Percentiles rank a stretch among this genome's conserved stretches.
Conservation (phyloP, 2,888 invertebrate genomes). For the Thalpophila matura region DNA sequence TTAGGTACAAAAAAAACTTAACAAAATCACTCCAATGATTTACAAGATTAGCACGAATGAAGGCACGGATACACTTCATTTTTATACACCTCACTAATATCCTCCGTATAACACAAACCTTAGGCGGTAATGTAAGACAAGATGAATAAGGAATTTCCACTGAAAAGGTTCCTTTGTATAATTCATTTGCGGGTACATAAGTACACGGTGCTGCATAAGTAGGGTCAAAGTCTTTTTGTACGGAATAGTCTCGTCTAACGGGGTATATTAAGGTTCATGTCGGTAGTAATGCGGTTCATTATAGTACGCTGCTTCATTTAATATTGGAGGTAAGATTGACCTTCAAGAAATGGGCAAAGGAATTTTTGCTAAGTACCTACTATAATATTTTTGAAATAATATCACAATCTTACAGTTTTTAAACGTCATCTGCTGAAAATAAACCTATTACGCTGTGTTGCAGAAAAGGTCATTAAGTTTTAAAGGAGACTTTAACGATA, state of each 20-base stretch:
- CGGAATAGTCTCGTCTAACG: constrained; percentile 41
- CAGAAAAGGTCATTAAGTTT: too few relatives aligned
- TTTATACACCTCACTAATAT: constrained; percentile 49
- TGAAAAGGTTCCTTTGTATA: constrained; percentile 69
- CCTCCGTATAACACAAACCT: constrained; percentile 63
- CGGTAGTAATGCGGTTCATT: constrained; percentile 40
- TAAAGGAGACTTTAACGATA: too few relatives aligned
- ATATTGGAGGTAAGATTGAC: neutral
- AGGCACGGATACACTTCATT: constrained; percentile 36
- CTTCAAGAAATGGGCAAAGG: neutral
- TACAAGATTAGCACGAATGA: constrained; percentile 28
- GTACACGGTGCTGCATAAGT: constrained; percentile 65
- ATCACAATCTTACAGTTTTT: too few relatives aligned
- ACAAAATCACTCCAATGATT: constrained; percentile 33
- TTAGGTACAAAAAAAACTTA: constrained; percentile 14
- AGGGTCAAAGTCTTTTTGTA: constrained; percentile 62
- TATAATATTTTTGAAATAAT: neutral
- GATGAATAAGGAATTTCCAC: constrained; percentile 71
- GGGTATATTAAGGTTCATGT: constrained; percentile 47
- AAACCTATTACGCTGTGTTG: too few relatives aligned
- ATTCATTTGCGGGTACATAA: constrained; percentile 70
- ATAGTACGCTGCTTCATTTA: neutral
- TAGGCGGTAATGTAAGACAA: constrained; percentile 68
- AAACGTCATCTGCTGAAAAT: too few relatives aligned
- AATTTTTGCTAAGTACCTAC: neutral